A percentile compares a stretch with the other conserved stretches of the same genome.
These are phyloP conservation scores for Calyptommatus sinebrachiatus DNA, from an alignment of 2,113 vertebrate species.

Conservation along the genomic window DNA sequence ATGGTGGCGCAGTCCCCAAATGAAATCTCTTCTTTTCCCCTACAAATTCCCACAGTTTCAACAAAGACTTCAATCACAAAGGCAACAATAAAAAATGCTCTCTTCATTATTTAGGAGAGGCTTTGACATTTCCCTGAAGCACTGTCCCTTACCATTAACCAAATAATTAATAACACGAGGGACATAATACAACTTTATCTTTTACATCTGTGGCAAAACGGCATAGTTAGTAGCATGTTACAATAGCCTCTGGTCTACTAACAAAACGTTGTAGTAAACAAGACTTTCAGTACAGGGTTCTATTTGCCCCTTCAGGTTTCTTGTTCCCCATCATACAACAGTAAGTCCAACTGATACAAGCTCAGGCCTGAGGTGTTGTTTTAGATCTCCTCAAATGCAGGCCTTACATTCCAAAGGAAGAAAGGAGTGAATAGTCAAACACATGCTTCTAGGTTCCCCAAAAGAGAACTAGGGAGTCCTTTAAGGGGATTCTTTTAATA, in stretches of 20 bases:
- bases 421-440: too few species aligned
- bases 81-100: slow-evolving; percentile 51
- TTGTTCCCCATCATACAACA: neutral
- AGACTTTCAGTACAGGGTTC: neutral
- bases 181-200: slow-evolving; percentile 48
- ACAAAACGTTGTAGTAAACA: neutral
- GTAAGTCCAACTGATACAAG: neutral
- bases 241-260: neutral
- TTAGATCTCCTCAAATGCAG: too few species aligned
- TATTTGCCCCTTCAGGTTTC: neutral
- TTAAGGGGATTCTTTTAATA: too few species aligned
- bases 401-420: too few species aligned
- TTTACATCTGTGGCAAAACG: slow-evolving; percentile 26
- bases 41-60: slow-evolving; percentile 49
- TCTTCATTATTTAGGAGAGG: slow-evolving; percentile 13
- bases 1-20: slow-evolving; percentile 20
- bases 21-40: slow-evolving; percentile 31
- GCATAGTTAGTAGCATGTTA: slow-evolving; percentile 12
- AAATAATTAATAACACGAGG: slow-evolving; percentile 47
- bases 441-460: too few species aligned
- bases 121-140: slow-evolving; percentile 32
- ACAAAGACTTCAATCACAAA: slow-evolving; percentile 42
- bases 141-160: slow-evolving; percentile 15
- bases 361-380: neutral
- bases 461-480: too few species aligned